These are phyloP conservation scores for Serinus canaria DNA, from an alignment of 2,113 vertebrate genomes.

Conservation along the genomic window DNA sequence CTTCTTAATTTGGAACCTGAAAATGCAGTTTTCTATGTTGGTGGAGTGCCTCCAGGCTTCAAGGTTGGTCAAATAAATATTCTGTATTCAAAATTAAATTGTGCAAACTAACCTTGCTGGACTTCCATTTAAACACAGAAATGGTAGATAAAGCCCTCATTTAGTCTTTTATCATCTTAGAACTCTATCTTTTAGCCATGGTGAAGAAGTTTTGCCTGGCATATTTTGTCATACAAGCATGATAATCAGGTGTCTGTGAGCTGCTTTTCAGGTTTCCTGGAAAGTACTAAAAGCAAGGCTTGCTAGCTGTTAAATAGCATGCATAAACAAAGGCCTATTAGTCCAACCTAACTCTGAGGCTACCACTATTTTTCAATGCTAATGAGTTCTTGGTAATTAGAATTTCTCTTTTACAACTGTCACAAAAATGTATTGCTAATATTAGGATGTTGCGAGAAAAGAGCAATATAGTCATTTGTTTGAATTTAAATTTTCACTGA, in stretches of 20 bases:
- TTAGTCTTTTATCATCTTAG: not conserved
- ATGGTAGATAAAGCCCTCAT: not conserved
- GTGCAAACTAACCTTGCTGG: not conserved
- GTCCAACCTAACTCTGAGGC: not conserved
- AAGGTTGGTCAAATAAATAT: slow-evolving; percentile 72
- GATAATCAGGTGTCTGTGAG: not conserved
- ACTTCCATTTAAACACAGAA: not conserved
- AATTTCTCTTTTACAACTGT: not conserved
- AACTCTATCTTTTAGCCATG: not conserved
- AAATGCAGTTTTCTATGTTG: slow-evolving; percentile 90
- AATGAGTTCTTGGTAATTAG: not conserved
- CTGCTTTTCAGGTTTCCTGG: not conserved
- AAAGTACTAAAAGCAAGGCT: not conserved
- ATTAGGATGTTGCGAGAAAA: not conserved
- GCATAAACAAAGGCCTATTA: not conserved
- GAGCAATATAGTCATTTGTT: not conserved
- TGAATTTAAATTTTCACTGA: not conserved
- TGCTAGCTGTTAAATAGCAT: not conserved
- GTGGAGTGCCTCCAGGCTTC: slow-evolving; percentile 85
- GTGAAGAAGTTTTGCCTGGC: not conserved
- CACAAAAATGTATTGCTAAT: not conserved
- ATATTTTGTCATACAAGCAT: not conserved
- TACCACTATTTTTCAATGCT: not conserved
- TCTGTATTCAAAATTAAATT: not conserved
- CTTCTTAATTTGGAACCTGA: slow-evolving; percentile 87